phyloP scores from a whole-genome alignment of 2,797 vertebrate species.

The Coendou prehensilis region DNA sequence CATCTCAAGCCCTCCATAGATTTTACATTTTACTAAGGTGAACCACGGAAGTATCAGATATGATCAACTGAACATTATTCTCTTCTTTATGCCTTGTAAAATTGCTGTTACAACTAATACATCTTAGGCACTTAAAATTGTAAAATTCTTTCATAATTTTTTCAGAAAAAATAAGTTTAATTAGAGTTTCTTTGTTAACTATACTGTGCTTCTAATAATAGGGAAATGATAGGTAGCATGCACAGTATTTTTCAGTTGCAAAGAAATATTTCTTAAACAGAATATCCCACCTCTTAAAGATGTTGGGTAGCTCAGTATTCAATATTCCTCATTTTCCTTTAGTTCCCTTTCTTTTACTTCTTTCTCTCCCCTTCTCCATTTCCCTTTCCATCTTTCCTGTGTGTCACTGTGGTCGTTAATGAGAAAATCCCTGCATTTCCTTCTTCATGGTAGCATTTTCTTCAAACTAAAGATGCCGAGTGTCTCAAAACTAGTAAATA shows the following conservation, averaged over 20 bases:
- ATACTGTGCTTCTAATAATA: conserved; percentile 30
- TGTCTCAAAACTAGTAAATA: conserved; percentile 18
- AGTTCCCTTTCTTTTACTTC: conserved; percentile 24
- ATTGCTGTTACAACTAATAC: not conserved
- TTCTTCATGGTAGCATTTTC: conserved; percentile 63
- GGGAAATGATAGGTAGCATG: not conserved
- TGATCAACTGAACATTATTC: not conserved
- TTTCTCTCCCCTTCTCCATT: not conserved
- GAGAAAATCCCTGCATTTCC: conserved; percentile 80
- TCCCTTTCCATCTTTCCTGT: not conserved
- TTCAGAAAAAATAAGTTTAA: not conserved
- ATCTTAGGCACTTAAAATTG: not conserved
- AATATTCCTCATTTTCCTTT: not conserved
- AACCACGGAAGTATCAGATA: not conserved
- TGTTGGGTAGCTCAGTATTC: not conserved
- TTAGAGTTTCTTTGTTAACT: conserved; percentile 43
- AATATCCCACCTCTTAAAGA: not conserved
- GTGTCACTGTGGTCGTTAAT: conserved; percentile 37
- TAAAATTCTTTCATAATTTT: conserved; percentile 38
- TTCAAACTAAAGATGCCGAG: conserved; percentile 24
- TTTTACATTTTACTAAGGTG: conserved; percentile 24
- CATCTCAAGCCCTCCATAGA: not conserved
- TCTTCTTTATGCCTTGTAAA: not conserved
- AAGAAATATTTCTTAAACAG: conserved; percentile 20
- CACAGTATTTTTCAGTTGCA: not conserved